Conservation (phyloP, 2,113 vertebrate species). For the Sprattus sprattus region DNA sequence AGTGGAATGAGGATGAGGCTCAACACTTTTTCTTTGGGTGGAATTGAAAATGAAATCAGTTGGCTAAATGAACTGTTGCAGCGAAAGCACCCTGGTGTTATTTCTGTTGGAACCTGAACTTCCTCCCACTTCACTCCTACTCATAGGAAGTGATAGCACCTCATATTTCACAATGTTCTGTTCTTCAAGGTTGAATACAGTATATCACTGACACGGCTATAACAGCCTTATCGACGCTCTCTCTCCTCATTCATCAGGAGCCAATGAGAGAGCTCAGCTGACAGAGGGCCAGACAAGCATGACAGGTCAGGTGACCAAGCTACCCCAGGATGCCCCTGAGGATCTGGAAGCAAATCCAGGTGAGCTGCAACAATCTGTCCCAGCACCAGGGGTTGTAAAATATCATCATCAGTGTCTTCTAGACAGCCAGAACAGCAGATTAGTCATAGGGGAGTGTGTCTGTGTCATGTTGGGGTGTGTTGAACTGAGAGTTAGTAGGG, state of each 20-base stretch:
- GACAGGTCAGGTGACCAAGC: slow-evolving; percentile 65
- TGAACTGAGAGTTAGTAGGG: no score
- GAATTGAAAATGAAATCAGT: background rate
- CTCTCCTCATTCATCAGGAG: slow-evolving; percentile 64
- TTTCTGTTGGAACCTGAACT: background rate
- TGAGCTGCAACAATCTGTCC: slow-evolving; percentile 48
- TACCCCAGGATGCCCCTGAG: slow-evolving; percentile 52
- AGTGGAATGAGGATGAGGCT: background rate
- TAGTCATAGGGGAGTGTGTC: background rate
- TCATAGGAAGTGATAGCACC: background rate
- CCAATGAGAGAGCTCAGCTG: slow-evolving; percentile 68
- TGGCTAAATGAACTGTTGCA: background rate
- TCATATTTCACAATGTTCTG: background rate
- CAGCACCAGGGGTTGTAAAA: background rate
- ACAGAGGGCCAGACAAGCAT: slow-evolving; percentile 57
- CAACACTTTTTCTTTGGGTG: background rate
- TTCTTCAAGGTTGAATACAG: background rate
- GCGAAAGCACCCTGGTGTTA: background rate
- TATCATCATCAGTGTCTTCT: background rate
- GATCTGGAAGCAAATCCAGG: slow-evolving; percentile 54
- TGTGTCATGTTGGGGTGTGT: background rate
- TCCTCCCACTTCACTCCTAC: background rate
- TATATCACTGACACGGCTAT: background rate
- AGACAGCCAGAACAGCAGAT: background rate
- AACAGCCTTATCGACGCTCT: background rate